Conservation (phyloP, 1,140 invertebrate genomes). For the Lerema accius region DNA sequence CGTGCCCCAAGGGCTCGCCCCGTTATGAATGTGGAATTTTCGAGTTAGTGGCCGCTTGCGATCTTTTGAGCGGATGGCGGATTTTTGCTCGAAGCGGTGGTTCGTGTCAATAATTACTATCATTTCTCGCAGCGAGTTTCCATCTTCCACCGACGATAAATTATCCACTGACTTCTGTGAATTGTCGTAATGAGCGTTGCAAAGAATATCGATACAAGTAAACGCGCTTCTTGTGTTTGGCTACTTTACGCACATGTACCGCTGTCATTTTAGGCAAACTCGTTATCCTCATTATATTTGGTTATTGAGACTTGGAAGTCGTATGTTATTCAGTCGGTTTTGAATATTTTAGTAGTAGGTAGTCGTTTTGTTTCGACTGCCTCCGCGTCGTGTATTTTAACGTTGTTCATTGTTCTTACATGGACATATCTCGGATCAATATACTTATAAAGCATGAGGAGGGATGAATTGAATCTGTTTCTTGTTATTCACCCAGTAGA, state of each 20-base stretch:
- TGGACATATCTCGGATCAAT: slow-evolving; percentile 29
- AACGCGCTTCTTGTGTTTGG: slow-evolving; percentile 50
- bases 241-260: slow-evolving; percentile 53
- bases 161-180: slow-evolving; percentile 70
- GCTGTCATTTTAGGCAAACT: slow-evolving; percentile 39
- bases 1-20: slow-evolving; percentile 56
- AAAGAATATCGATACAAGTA: slow-evolving; percentile 37
- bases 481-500: slow-evolving; percentile 60
- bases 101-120: slow-evolving; percentile 80
- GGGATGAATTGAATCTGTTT: slow-evolving; percentile 58
- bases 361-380: slow-evolving; percentile 1
- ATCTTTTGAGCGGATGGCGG: slow-evolving; percentile 56
- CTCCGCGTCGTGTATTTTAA: slow-evolving; percentile 20
- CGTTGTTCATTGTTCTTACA: slow-evolving; percentile 30
- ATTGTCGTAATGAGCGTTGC: slow-evolving; percentile 68
- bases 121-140: slow-evolving; percentile 61
- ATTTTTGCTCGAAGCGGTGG: slow-evolving; percentile 50
- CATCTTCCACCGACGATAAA: slow-evolving; percentile 62
- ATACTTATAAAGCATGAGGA: slow-evolving; percentile 51
- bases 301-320: slow-evolving; percentile 23
- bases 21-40: slow-evolving; percentile 75
- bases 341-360: neutral
- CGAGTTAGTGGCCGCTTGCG: slow-evolving; percentile 69
- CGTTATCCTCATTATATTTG: slow-evolving; percentile 30
- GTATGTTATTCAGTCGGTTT: slow-evolving; percentile 6